Evolutionary conservation across 2,888 invertebrate species (phyloP), one percentile per base, ranked within the genome.

Genomic region (Oeneis ivallda): DNA sequence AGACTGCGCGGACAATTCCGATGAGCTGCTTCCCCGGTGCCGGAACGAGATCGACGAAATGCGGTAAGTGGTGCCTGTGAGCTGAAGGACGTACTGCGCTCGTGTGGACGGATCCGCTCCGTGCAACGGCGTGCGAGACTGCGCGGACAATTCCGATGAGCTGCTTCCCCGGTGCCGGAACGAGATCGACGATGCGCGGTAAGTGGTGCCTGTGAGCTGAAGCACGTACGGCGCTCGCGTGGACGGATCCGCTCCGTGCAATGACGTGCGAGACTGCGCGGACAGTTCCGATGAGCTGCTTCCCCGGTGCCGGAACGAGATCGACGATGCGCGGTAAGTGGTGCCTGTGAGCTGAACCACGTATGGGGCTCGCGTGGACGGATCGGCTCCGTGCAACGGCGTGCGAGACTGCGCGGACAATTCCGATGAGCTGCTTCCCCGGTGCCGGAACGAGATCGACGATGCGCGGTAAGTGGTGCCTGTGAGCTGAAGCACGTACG

Each of bases 301-400:
- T 47, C 85, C 87, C 0, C 68, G 73, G 15, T 90, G 90, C 66
- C 70, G 81, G 13, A 87, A 87, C 45, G 82, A 81, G 57, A 81
- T 80, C 6, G n/a, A 39, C 37, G 37, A 37, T 1, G 9, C 37
- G 37, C 37, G 37, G 37, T 37, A 37, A 8, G 37, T 9, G 9
- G 7, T 8, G 26, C 26, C 26, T 5, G 26, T 5, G 26, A 26
- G 26, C 26, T 5, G 26, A 26, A 26, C 15, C 63, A 72, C 79
- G 6, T 7, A 7, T 7, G 37, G 37, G n/a, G 3, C 34, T 47
- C 39, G 1, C 39, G 45, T 88, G 81, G 80, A 80, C 72, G 70
- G 13, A 89, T 89, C 11, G 76, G 81, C 0, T 87, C 89, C n/a
- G 84, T 90, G 89, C 65, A 87, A 89, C n/a, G 70, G 76, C 0